These are phyloP conservation scores for Montipora cactus DNA, from an alignment of 64 coral and sea anemone genomes.

Conservation along the genomic window DNA sequence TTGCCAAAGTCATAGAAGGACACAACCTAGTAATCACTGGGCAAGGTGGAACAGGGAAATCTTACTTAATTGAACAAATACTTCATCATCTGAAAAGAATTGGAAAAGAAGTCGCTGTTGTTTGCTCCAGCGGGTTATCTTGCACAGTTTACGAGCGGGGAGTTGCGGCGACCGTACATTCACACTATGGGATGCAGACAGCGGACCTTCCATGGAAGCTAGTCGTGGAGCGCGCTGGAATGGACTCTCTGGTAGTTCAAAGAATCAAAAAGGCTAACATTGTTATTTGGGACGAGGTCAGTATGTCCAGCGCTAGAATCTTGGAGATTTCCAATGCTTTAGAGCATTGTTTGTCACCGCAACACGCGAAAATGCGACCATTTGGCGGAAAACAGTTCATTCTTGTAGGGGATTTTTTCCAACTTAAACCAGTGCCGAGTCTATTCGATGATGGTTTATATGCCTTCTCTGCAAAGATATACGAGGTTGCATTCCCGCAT, in stretches of 20 bases:
- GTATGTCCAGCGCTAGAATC: constrained; percentile 52
- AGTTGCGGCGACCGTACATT: constrained; percentile 16
- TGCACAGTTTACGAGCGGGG: neutral
- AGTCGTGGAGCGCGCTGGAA: constrained; percentile 10
- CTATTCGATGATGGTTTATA: neutral
- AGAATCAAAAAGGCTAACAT: neutral
- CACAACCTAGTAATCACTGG: constrained; percentile 46
- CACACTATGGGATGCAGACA: constrained; percentile 21
- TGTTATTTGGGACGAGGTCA: constrained; percentile 62
- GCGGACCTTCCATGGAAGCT: constrained; percentile 41
- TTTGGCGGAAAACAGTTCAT: constrained; percentile 12
- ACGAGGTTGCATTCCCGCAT: constrained; percentile 25
- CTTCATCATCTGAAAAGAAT: neutral
- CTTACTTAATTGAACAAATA: neutral
- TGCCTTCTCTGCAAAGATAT: constrained; percentile 23
- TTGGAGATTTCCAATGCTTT: neutral
- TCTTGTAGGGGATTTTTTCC: constrained; percentile 4
- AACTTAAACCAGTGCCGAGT: neutral
- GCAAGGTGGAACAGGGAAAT: constrained; percentile 58
- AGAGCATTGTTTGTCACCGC: too few relatives aligned
- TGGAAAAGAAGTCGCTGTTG: constrained; percentile 33
- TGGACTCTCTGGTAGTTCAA: constrained; percentile 42
- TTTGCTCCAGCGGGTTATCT: constrained; percentile 59
- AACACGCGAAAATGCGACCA: too few relatives aligned
- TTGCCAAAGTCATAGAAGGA: neutral